phyloP scores from a whole-genome alignment of 1,140 invertebrate species.

The Thaumatotibia leucotreta region DNA sequence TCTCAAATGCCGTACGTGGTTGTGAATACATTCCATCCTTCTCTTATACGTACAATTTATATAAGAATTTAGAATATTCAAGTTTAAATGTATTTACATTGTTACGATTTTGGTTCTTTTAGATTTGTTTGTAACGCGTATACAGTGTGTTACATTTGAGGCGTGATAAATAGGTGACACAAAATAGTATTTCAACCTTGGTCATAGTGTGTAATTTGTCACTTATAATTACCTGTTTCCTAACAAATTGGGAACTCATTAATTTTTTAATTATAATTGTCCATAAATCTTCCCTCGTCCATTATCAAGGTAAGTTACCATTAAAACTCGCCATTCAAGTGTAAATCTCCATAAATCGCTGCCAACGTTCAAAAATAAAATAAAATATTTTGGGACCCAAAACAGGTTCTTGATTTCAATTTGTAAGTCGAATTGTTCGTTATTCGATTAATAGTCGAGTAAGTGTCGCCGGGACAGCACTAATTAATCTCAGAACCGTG shows the following conservation, averaged over 20 bases:
- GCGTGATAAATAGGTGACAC: slow-evolving; percentile 21
- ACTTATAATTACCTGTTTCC: neutral
- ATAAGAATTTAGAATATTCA: neutral
- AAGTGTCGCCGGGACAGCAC: slow-evolving; percentile 54
- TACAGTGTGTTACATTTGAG: neutral
- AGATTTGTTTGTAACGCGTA: neutral
- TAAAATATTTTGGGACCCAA: slow-evolving; percentile 29
- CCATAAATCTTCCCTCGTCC: slow-evolving; percentile 36
- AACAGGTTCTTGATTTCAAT: slow-evolving; percentile 55
- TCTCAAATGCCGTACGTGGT: neutral
- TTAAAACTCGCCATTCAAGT: slow-evolving; percentile 37
- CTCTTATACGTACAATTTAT: neutral
- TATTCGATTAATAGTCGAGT: slow-evolving; percentile 57
- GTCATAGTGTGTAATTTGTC: neutral
- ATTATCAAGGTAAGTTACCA: slow-evolving; percentile 33
- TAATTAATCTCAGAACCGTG: slow-evolving; percentile 63
- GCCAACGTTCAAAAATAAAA: slow-evolving; percentile 36
- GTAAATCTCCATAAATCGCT: slow-evolving; percentile 44
- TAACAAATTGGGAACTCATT: neutral
- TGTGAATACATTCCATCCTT: neutral
- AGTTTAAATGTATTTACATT: neutral
- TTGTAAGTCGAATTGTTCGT: slow-evolving; percentile 50
- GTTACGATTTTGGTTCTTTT: neutral
- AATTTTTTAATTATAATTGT: slow-evolving; percentile 16
- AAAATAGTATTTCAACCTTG: neutral